A percentile compares a stretch with the other conserved stretches of the same genome.
Conservation (phyloP, 1,140 invertebrate genomes). For the Eulimnadia texana region DNA sequence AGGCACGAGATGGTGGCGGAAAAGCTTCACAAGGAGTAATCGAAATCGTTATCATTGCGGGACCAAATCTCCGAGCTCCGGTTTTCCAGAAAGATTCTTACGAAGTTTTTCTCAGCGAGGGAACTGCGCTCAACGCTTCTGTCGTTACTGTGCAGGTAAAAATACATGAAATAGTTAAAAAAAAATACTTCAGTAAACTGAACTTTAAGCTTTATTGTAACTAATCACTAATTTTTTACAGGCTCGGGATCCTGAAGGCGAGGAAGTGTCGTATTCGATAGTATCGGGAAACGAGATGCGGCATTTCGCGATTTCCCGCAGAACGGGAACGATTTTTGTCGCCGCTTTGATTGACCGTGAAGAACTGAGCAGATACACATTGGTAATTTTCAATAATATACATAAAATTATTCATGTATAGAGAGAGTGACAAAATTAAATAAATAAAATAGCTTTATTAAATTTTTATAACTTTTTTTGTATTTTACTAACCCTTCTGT, state of each 20-base stretch:
- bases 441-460: no score
- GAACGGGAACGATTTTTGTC: constrained; percentile 63
- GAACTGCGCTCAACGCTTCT: constrained; percentile 67
- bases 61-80: constrained; percentile 70
- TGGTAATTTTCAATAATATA: constrained; percentile 38
- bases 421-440: no score
- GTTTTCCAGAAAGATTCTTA: constrained; percentile 62
- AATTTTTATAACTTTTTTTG: no score
- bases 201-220: no score
- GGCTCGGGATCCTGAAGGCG: constrained; percentile 76
- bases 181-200: no score
- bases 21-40: constrained; percentile 54
- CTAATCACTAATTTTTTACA: constrained; percentile 30
- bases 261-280: constrained; percentile 68
- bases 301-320: constrained; percentile 68
- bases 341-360: constrained; percentile 71
- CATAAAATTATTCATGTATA: no score
- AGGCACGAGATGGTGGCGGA: constrained; percentile 34
- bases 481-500: no score
- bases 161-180: no score
- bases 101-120: constrained; percentile 73
- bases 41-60: constrained; percentile 61
- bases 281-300: constrained; percentile 67
- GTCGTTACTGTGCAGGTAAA: constrained; percentile 51
- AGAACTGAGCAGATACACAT: constrained; percentile 64